phyloP scores from a whole-genome alignment of 1,140 invertebrate species.

The Nephila pilipes region DNA sequence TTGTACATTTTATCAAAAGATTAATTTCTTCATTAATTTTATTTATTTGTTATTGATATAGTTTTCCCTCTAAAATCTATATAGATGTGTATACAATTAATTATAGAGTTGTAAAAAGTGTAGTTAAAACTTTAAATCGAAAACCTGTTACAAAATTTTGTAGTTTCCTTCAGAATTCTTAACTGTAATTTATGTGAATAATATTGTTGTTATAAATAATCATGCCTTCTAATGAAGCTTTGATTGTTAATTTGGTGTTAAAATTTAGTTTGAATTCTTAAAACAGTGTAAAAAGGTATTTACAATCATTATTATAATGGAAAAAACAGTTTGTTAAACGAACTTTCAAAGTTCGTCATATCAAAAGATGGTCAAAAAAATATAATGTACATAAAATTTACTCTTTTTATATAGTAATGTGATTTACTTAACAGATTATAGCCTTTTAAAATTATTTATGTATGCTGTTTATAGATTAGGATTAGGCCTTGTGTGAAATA shows the following conservation, averaged over 20 bases:
- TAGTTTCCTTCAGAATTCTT: neutral
- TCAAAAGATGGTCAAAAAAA: no score
- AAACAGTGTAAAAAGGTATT: neutral
- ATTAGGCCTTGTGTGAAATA: no score
- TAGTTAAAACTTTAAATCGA: neutral
- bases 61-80: slow-evolving; percentile 1
- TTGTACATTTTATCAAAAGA: neutral
- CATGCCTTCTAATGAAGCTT: neutral
- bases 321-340: neutral
- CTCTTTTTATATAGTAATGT: no score
- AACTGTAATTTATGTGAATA: slow-evolving; percentile 39
- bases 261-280: neutral
- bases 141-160: slow-evolving; percentile 15
- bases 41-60: neutral
- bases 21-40: neutral
- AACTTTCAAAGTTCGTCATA: neutral
- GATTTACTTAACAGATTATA: neutral
- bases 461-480: neutral
- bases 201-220: slow-evolving; percentile 25
- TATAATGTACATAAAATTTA: no score
- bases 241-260: neutral
- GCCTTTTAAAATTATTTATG: neutral
- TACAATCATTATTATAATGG: neutral
- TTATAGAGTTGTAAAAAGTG: slow-evolving; percentile 17
- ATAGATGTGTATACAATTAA: slow-evolving; percentile 12